Evolutionary conservation across 2,888 invertebrate species (phyloP).

Genomic region (Drosophila neoperkinsi): DNA sequence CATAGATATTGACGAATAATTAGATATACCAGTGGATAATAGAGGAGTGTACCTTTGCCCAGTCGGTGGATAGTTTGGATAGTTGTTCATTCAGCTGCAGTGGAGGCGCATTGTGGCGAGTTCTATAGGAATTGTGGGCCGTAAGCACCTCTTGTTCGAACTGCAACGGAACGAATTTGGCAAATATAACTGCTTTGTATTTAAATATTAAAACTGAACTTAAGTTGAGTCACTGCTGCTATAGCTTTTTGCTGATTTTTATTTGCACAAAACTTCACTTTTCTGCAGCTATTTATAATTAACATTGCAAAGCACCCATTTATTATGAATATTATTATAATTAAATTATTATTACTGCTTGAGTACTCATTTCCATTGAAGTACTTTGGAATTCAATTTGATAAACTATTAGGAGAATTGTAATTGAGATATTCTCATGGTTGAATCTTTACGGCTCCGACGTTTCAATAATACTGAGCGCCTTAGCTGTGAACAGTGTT

Average conservation of each 20-base stretch:
- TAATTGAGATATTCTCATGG: neutral
- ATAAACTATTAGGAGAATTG: neutral
- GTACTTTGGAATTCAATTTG: neutral
- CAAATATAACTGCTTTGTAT: neutral
- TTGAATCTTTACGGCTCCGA: neutral
- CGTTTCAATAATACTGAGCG: conserved; percentile 39
- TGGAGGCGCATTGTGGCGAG: conserved; percentile 89
- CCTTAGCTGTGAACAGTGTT: conserved; percentile 3
- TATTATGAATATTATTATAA: neutral
- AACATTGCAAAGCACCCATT: neutral
- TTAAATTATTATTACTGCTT: conserved; percentile 28
- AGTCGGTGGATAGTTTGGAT: conserved; percentile 89
- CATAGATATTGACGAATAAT: neutral
- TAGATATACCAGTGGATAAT: neutral
- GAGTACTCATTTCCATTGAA: conserved; percentile 36
- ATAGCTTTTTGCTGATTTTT: neutral
- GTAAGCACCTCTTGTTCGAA: conserved; percentile 90
- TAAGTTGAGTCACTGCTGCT: neutral
- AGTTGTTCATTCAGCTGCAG: conserved; percentile 88
- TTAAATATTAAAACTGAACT: neutral
- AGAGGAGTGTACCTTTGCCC: conserved; percentile 87
- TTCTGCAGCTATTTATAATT: neutral
- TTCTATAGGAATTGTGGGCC: conserved; percentile 91
- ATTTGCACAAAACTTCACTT: neutral
- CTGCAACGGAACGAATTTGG: conserved; percentile 29